Base-by-base conservation (phyloP, 2,113 vertebrate species). In the Hemiprocne comata region DNA sequence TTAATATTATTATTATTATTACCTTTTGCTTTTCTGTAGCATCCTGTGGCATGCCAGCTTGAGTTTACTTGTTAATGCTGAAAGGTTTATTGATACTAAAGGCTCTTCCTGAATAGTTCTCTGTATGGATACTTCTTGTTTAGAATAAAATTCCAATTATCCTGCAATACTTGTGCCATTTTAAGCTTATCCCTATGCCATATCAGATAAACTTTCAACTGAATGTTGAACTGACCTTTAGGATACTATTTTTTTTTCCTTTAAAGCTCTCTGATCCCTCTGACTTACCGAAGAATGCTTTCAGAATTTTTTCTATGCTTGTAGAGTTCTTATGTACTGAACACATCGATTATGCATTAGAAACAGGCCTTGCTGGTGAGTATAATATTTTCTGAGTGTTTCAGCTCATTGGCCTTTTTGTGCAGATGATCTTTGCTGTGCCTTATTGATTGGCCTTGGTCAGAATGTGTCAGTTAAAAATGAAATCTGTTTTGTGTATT, bases 271-370 rank as follows among this genome's bases (percentile, higher is more conserved):
- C 99, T 74, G 99, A 99, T 97, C 99, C 99, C 62, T 99, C 99
- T 84, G 99, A 99, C 98, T 98, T 99, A 93, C 99, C 99, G 85
- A 99, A 99, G 98, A 99, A 99, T 78, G 99, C 99, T 95, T 99
- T 99, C 98, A 98, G 98, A 89, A 99, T 99, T 97, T 99, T 99
- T 98, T 98, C 99, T 93, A 98, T 99, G 97, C 98, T 99, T 92
- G 99, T 99, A 85, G 99, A 99, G 38, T 99, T 99, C 98, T 98
- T 99, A 70, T 99, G 99, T 96, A 98, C 99, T 90, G 99, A 99
- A 20, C 99, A 99, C 98, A 99, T 99, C 70, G 99, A 99, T 98
- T 99, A 99, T 86, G 99, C 99, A 84, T 98, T 99, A 94, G 99
- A 99, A 98, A 99, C 99, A 75, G 99, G 99, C 93, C 99, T 99